Evolutionary conservation across 1,140 invertebrate genomes (phyloP).

Genomic region (Stratiolaelaps scimitus): DNA sequence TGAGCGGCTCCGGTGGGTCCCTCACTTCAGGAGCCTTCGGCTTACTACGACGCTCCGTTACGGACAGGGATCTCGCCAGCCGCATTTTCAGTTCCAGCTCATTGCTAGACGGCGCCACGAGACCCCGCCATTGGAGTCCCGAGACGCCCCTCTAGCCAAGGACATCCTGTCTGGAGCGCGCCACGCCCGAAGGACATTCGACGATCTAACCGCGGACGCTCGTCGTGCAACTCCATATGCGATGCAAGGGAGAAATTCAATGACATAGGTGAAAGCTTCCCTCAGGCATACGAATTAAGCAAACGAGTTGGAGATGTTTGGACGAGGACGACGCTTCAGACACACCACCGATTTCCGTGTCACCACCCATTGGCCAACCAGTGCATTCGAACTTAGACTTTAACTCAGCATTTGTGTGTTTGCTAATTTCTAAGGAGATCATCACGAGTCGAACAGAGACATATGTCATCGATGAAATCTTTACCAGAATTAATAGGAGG

Average conservation of each 20-base stretch:
- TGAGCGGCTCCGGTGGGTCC: too few species aligned
- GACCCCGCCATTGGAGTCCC: slow-evolving; percentile 5
- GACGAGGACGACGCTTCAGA: too few species aligned
- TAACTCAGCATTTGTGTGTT: too few species aligned
- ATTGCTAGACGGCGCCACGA: not conserved
- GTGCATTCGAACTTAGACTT: too few species aligned
- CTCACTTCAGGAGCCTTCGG: slow-evolving; percentile 3
- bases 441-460: too few species aligned
- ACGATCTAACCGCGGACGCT: not conserved
- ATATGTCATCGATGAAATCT: too few species aligned
- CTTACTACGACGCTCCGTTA: slow-evolving; percentile 3
- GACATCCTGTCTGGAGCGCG: not conserved
- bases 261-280: not conserved
- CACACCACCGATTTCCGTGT: too few species aligned
- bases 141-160: slow-evolving; percentile 25
- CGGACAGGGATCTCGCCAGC: slow-evolving; percentile 8
- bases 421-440: too few species aligned
- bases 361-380: too few species aligned
- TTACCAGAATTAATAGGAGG: too few species aligned
- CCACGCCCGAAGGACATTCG: not conserved
- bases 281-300: not conserved
- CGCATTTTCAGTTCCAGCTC: not conserved
- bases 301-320: not conserved
- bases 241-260: not conserved
- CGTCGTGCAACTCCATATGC: not conserved